Conservation (phyloP, 2,888 invertebrate species). For the Aelia acuminata region DNA sequence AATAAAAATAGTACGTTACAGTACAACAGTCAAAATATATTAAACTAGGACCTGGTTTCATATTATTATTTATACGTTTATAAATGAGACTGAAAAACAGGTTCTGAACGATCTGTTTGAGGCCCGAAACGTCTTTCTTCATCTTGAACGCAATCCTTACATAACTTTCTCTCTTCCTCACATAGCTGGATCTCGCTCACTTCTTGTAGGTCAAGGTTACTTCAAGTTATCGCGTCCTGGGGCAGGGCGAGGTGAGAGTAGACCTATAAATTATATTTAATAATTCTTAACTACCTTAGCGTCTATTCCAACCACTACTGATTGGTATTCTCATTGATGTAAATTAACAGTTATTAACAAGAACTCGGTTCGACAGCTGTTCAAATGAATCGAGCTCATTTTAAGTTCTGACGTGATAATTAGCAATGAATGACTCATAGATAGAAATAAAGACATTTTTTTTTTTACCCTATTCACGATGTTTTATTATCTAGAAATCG, state of each 20-base stretch:
- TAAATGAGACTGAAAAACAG: neutral
- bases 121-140: neutral
- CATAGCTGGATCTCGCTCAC: neutral
- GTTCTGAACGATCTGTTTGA: neutral
- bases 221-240: neutral
- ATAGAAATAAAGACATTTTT: too few species aligned
- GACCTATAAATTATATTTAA: neutral
- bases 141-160: neutral
- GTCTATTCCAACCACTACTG: neutral
- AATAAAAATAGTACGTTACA: too few species aligned
- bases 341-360: too few species aligned
- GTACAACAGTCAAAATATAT: neutral
- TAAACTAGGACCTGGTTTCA: neutral
- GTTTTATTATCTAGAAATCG: too few species aligned
- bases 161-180: neutral
- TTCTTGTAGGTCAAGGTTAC: neutral
- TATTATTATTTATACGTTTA: neutral
- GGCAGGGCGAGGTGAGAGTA: neutral
- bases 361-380: too few species aligned
- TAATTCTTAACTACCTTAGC: neutral
- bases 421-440: too few species aligned
- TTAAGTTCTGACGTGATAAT: too few species aligned
- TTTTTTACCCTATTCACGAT: too few species aligned
- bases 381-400: too few species aligned
- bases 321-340: neutral